Evolutionary conservation across 2,113 vertebrate species (phyloP).

Genomic region (Zosterops lateralis): DNA sequence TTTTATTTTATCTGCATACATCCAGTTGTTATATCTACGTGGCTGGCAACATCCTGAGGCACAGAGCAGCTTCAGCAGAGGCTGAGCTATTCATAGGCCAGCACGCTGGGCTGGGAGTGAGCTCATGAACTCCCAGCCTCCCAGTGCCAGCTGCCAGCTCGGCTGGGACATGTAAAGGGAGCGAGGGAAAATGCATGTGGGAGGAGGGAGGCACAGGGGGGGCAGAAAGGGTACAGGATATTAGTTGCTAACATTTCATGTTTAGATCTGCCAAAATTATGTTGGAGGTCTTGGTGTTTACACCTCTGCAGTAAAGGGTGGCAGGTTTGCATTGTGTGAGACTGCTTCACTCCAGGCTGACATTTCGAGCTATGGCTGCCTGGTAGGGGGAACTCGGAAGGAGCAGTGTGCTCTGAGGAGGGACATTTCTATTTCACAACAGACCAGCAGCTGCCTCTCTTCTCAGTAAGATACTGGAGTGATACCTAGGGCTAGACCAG

Average conservation of each 20-base stretch:
- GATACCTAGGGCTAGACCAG: not conserved
- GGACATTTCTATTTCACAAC: not conserved
- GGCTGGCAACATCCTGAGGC: not conserved
- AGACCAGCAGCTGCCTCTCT: not conserved
- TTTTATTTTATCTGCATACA: conserved; percentile 6
- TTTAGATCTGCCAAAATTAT: not conserved
- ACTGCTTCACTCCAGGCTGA: not conserved
- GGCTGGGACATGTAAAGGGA: not conserved
- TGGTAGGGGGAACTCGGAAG: not conserved
- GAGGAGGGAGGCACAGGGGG: not conserved
- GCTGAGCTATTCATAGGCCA: conserved; percentile 14
- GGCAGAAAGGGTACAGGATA: not conserved
- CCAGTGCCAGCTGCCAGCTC: conserved; percentile 11
- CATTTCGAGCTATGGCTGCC: accelerated
- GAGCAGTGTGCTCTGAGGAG: not conserved
- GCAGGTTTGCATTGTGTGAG: not conserved
- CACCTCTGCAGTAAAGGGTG: not conserved
- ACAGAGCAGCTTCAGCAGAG: not conserved
- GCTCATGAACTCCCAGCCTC: not conserved
- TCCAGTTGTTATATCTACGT: not conserved
- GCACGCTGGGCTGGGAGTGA: not conserved
- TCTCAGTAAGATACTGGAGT: not conserved
- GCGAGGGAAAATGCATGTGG: not conserved
- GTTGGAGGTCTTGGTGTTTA: not conserved
- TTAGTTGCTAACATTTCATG: not conserved